Base-by-base conservation (phyloP, 2,888 invertebrate species). In the Stenoptilia bipunctidactyla region DNA sequence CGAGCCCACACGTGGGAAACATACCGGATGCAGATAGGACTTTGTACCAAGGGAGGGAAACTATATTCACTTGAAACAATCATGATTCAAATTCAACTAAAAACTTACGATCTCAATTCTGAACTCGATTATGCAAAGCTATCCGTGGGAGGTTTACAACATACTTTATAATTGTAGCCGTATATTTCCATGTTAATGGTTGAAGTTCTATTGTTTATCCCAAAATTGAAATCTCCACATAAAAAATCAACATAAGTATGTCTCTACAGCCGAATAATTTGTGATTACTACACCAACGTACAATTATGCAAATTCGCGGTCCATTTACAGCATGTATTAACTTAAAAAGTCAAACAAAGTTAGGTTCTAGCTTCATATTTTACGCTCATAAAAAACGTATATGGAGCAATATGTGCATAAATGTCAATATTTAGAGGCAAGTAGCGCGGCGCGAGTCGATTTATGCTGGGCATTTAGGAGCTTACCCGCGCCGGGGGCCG, bases 381-480 rank as follows among this genome's bases (percentile, higher is more conserved):
- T 74, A 83, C 76, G 71, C 64, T 61, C 55, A 72, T 80, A 82
- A 83, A 77, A 77, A 77, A 65, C 79, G 57, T 76, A 82, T 80
- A 80, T 80, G 80, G 83, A 82, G 77, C 77, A 82, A 79, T 77
- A 79, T 79, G 79, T 80, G 79, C 79, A 77, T 80, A 80, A 82
- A 79, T 74, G 80, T 75, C 76, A 73, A 79, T 80, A 74, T 79
- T 79, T 71, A 66, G 66, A 61, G 55, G 50, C 51, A 45, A 56
- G 60, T 46, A 52, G 52, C 53, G 56, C 56, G 64, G 65, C 58
- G 58, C 52, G 47, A 20, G 47, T 46, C 66, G 68, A 71, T 76
- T 75, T 77, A 74, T 68, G 69, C 61, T 58, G 55, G 50, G 59
- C 66, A 60, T 66, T 65, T 61, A 60, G 65, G 57, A 63, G 59